These are phyloP conservation scores for Sisor rabdophorus DNA, from an alignment of 2,113 vertebrate species.

Conservation along the genomic window DNA sequence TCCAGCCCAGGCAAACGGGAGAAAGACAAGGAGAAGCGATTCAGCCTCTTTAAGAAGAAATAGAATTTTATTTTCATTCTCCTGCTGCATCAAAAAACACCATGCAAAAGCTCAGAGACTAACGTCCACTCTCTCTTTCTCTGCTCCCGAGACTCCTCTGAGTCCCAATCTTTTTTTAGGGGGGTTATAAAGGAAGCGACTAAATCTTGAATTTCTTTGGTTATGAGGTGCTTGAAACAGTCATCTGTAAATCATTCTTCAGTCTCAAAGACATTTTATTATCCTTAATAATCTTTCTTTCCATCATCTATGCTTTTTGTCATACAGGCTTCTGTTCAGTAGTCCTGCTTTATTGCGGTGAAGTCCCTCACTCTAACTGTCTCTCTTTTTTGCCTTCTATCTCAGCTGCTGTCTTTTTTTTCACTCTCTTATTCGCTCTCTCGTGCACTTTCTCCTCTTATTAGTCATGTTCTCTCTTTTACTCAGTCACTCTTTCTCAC, in stretches of 20 bases:
- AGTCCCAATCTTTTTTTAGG: constrained; percentile 64
- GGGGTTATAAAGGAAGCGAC: constrained; percentile 60
- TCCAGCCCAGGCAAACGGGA: constrained; percentile 91
- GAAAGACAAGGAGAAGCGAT: constrained; percentile 88
- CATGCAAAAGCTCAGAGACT: constrained; percentile 76
- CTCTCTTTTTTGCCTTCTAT: too few species aligned
- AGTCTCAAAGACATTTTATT: constrained; percentile 53
- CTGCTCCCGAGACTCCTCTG: constrained; percentile 80
- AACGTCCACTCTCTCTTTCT: constrained; percentile 64
- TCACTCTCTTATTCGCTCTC: not conserved
- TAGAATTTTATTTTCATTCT: constrained; percentile 70
- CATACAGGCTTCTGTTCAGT: constrained; percentile 50
- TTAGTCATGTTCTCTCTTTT: too few species aligned
- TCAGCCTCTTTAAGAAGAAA: constrained; percentile 98
- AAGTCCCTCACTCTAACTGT: constrained; percentile 9
- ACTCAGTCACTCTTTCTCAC: too few species aligned
- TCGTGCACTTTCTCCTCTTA: constrained; percentile 13
- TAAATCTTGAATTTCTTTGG: constrained; percentile 69
- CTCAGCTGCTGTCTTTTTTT: too few species aligned
- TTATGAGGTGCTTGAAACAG: constrained; percentile 78
- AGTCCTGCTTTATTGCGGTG: constrained; percentile 46
- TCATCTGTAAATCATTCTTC: constrained; percentile 58
- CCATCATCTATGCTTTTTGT: constrained; percentile 54
- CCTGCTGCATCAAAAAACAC: constrained; percentile 77
- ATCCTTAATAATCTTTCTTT: constrained; percentile 27